These are phyloP conservation scores for Cepaea nemoralis DNA, from an alignment of 1,140 invertebrate species.

Conservation along the genomic window DNA sequence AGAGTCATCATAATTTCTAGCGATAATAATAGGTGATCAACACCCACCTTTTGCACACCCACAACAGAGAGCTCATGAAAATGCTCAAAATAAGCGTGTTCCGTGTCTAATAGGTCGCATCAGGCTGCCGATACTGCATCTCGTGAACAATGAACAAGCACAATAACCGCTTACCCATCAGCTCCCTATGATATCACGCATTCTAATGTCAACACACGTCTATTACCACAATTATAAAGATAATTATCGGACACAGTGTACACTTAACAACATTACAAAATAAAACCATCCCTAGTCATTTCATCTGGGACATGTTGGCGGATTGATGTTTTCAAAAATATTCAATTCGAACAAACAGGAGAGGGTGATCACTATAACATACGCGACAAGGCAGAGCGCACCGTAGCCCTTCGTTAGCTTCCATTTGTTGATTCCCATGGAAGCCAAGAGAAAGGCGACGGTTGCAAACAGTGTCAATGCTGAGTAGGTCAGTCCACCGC, in stretches of 20 bases:
- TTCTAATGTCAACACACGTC: neutral
- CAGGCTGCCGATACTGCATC: too few relatives aligned
- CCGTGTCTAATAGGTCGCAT: too few relatives aligned
- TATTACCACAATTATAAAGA: neutral
- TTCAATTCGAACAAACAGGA: constrained; percentile 70
- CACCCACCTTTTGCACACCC: too few relatives aligned
- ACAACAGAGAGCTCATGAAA: too few relatives aligned
- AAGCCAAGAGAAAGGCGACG: constrained; percentile 62
- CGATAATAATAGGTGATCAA: too few relatives aligned
- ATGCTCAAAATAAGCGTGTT: too few relatives aligned
- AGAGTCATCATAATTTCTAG: too few relatives aligned
- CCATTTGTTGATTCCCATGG: constrained; percentile 62
- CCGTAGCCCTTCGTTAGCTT: constrained; percentile 62
- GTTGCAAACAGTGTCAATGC: constrained; percentile 66
- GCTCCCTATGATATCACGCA: too few relatives aligned
- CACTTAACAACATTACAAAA: neutral
- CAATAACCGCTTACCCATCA: too few relatives aligned
- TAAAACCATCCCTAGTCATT: neutral
- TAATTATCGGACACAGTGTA: neutral
- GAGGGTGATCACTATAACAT: constrained; percentile 60
- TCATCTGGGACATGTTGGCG: constrained; percentile 59
- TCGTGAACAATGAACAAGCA: too few relatives aligned
- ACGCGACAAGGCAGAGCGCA: constrained; percentile 56
- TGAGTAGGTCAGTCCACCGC: constrained; percentile 63
- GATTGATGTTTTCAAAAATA: constrained; percentile 66